Evolutionary conservation across 2,888 invertebrate genomes (phyloP).

Genomic region (Synanthedon vespiformis): DNA sequence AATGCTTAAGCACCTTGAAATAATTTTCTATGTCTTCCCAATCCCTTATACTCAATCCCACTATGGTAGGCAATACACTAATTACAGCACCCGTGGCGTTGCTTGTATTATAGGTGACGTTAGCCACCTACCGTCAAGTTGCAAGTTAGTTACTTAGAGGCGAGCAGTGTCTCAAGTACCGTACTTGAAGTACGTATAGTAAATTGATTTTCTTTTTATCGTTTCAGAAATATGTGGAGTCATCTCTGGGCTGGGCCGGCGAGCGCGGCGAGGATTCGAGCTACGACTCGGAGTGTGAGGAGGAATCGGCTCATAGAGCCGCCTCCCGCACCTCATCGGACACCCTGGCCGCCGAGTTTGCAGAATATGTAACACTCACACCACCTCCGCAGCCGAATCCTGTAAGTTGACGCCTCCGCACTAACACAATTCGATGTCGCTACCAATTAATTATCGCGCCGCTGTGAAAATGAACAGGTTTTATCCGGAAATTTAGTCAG

Average conservation of each 20-base stretch:
- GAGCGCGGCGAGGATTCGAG: constrained; percentile 81
- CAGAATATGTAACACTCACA: constrained; percentile 80
- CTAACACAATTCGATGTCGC: no score
- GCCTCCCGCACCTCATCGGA: constrained; percentile 87
- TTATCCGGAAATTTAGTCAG: no score
- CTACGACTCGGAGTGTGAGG: constrained; percentile 87
- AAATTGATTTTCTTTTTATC: constrained; percentile 7
- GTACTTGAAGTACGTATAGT: neutral
- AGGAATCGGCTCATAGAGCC: constrained; percentile 76
- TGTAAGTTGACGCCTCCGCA: constrained; percentile 19
- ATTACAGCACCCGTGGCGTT: no score
- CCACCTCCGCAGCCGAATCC: constrained; percentile 44
- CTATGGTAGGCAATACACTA: no score
- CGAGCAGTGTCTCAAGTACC: no score
- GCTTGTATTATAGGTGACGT: no score
- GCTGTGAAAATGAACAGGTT: no score
- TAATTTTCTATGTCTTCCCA: no score
- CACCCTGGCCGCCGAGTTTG: constrained; percentile 87
- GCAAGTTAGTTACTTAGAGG: neutral
- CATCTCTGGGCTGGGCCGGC: constrained; percentile 70
- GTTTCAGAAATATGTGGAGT: constrained; percentile 81
- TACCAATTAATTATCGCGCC: no score
- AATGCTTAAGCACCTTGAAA: no score
- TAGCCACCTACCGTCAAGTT: no score
- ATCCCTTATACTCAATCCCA: no score